A percentile compares a stretch with the other conserved stretches of the same genome.
Conservation (phyloP, 2,113 vertebrate genomes). For the Nannobrachium achirus region DNA sequence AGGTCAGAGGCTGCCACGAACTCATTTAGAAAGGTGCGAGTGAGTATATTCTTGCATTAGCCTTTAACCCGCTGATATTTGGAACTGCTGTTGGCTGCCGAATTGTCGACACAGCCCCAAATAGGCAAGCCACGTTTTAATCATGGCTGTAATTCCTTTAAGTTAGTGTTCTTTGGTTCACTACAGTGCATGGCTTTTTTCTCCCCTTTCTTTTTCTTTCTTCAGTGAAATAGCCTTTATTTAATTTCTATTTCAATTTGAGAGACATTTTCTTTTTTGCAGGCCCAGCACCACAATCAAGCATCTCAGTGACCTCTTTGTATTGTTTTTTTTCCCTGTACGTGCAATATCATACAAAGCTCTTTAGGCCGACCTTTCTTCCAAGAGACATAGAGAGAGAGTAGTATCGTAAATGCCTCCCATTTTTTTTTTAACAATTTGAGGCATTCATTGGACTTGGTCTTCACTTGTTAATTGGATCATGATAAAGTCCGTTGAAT, state of each 20-base stretch:
- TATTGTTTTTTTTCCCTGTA: constrained; percentile 5
- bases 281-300: constrained; percentile 2
- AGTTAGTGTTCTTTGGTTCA: not conserved
- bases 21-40: constrained; percentile 35
- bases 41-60: constrained; percentile 43
- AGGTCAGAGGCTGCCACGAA: constrained; percentile 41
- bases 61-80: constrained; percentile 52
- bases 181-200: not conserved
- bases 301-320: constrained; percentile 28
- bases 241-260: constrained; percentile 11
- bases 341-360: not conserved
- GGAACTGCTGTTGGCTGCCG: constrained; percentile 42
- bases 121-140: constrained; percentile 11
- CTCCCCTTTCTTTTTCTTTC: no score
- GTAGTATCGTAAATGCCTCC: no score
- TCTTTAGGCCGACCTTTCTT: constrained; percentile 15
- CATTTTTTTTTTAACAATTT: no score
- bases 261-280: constrained; percentile 18
- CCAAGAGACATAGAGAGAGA: not conserved
- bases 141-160: constrained; percentile 23
- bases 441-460: no score
- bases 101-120: constrained; percentile 9
- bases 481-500: no score
- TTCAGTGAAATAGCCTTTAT: constrained; percentile 8
- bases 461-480: no score